Evolutionary conservation across 2,113 vertebrate species (phyloP), one percentile per base, ranked within the genome.

Genomic region (Phylloscopus trochiloides): DNA sequence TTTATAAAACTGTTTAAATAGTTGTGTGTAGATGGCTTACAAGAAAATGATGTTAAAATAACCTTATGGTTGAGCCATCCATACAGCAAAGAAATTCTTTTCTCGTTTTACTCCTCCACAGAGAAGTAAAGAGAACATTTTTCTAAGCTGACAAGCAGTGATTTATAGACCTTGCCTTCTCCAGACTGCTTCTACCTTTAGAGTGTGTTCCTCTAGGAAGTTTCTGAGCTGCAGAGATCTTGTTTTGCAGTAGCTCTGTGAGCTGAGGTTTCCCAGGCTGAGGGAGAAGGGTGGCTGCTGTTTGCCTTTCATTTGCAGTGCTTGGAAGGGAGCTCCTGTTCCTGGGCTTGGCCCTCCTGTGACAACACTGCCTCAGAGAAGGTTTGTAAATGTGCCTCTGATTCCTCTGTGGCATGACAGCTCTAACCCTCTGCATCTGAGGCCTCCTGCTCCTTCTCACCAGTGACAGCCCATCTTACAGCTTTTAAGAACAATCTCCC

Each of bases 31-130:
- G 92, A 94, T 88, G 88, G 80, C 63, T 83, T 92, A 55, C 78
- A 82, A 95, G 86, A 93, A 96, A 95, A 82, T 76, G 43, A 81
- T 91, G 93, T 90, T 96, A 82, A 94, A 96, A 90, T 29, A 94
- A 79, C n/a, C 15, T 88, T 34, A 72, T 80, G 70, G 38, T 52
- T 80, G 55, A 97, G 51, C 92, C 72, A 81, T 83, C 90, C 62
- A 19, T 74, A 92, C 76, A 58, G 62, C 77, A 88, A 86, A 84
- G 71, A 83, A 79, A 92, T 95, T 80, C 65, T 94, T 90, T 62
- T 59, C 59, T 94, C 5, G 0, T 91, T 91, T 70, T 84, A 80
- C 61, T 90, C 70, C 74, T 88, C 71, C 73, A 68, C 79, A 75
- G 92, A 76, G 81, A 52, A 93, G 90, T 76, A 88, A 75, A 72